Evolutionary conservation across 2,113 vertebrate genomes (phyloP).

Genomic region (Lynx canadensis): DNA sequence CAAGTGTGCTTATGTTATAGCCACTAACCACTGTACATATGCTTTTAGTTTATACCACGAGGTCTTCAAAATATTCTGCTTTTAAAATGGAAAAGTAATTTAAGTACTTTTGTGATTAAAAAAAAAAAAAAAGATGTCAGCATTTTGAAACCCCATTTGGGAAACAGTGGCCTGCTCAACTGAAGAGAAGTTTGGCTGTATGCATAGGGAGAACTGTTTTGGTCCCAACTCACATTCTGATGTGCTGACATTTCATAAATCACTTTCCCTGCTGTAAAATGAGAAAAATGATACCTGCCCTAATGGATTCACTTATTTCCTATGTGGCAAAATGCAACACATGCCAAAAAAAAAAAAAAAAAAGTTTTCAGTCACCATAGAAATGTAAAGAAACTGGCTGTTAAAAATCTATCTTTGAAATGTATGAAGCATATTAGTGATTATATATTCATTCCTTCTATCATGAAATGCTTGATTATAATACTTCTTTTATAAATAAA

Average conservation of each 20-base stretch:
- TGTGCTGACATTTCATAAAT: neutral
- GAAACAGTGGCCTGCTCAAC: neutral
- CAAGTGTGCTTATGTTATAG: neutral
- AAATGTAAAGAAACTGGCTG: neutral
- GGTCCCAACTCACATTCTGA: neutral
- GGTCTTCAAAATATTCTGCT: neutral
- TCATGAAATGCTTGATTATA: neutral
- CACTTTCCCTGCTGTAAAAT: neutral
- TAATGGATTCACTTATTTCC: neutral
- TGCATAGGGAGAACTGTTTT: neutral
- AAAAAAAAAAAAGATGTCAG: neutral
- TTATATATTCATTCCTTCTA: neutral
- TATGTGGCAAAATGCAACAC: neutral
- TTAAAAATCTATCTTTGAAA: neutral
- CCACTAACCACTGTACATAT: neutral
- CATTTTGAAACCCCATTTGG: neutral
- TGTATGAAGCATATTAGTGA: neutral
- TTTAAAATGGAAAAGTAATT: neutral
- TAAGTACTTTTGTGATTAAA: neutral
- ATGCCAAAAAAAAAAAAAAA: too few species aligned
- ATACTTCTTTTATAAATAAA: neutral
- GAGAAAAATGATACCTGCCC: neutral
- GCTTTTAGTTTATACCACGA: neutral
- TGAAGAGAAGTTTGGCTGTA: neutral
- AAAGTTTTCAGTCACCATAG: neutral